Conservation (phyloP, 2,113 vertebrate genomes). For the Pomatostomus ruficeps region DNA sequence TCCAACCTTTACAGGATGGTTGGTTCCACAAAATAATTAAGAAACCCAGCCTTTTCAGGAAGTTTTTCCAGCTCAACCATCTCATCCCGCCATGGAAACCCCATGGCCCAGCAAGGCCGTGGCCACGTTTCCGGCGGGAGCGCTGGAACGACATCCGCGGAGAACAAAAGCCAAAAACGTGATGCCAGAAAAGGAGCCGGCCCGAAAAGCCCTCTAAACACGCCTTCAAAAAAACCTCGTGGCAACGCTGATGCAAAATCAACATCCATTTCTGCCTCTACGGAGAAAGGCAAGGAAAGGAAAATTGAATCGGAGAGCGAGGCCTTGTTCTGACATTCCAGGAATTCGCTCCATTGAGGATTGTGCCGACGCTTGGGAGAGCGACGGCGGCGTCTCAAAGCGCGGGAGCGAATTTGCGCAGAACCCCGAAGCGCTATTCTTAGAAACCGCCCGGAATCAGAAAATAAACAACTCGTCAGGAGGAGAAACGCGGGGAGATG, state of each 20-base stretch:
- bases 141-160: background rate
- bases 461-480: conserved; percentile 44
- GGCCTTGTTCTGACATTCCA: conserved; percentile 34
- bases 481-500: conserved; percentile 19
- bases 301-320: background rate
- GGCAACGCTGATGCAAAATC: conserved; percentile 2
- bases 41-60: too few relatives aligned
- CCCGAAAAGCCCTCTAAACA: background rate
- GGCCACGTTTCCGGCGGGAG: background rate
- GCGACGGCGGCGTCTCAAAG: conserved; percentile 13
- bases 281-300: background rate
- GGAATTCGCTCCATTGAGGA: conserved; percentile 15
- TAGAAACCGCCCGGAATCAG: conserved; percentile 33
- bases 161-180: conserved; percentile 28
- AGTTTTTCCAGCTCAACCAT: background rate
- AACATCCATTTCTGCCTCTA: conserved; percentile 4
- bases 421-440: conserved; percentile 23
- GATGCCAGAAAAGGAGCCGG: too few relatives aligned
- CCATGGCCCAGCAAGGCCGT: background rate
- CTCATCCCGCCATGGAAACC: background rate
- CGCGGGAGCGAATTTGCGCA: background rate
- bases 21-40: too few relatives aligned
- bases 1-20: too few relatives aligned
- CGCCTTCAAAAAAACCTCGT: background rate
- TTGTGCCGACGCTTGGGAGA: conserved; percentile 40